Evolutionary conservation across 2,113 vertebrate species (phyloP), one percentile per base, ranked within the genome.

Genomic region (Prunella himalayana): DNA sequence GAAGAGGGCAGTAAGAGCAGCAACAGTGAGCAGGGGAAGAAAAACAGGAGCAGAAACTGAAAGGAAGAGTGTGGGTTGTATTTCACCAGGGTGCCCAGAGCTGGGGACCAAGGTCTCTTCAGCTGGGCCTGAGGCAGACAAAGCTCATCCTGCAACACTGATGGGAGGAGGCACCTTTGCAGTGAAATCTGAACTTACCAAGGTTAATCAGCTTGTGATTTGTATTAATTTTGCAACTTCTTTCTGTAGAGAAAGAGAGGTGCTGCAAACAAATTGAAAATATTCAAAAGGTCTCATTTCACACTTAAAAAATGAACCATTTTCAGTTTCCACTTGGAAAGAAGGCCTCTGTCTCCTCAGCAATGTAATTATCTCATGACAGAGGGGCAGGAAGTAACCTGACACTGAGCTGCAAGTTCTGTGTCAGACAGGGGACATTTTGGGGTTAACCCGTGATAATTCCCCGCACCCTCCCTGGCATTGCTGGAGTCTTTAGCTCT

Each of bases 371-470:
- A 60, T 64, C 73, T 70, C 6, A 17, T 35, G 88, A 50, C 7
- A 23, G 2, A 49, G 75, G 85, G 85, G 59, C 90, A 93, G 75
- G 59, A 61, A 53, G 82, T 69, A 88, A 90, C 85, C 90, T 92
- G 79, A 45, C 64, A 30, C 88, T 33, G 4, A 37, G 82, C 88
- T 83, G 75, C 4, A 75, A 45, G 71, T 24, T 54, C 19, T 69
- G 79, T 68, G 78, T 68, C 85, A 88, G 53, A 13, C 24, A 22
- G 78, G 44, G 69, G 59, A 88, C 0, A 9, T 57, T 56, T 25
- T 45, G 59, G 91, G 79, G 79, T 87, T 82, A 85, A 91, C 66
- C 42, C 0, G 0, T 22, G 71, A 57, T 15, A 25, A 70, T 53
- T 65, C 94, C 94, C 79, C 0, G 0, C 73, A 82, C 92, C 87